These are phyloP conservation scores for Erinaceus europaeus DNA, from an alignment of 2,113 vertebrate genomes.

Conservation along the genomic window DNA sequence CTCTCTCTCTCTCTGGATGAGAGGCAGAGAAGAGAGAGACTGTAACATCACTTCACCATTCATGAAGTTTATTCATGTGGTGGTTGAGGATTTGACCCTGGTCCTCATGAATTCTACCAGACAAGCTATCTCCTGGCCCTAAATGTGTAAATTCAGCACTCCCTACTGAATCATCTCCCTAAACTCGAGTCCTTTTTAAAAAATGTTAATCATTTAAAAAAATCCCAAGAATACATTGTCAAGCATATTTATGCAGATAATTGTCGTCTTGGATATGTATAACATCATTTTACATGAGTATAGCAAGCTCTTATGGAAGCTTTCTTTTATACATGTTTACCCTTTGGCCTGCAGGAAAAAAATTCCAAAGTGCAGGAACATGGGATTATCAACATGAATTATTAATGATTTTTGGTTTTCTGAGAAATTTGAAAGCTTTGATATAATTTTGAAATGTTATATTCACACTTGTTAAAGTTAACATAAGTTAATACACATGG, in stretches of 20 bases:
- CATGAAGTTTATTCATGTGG: too few species aligned
- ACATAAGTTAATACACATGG: conserved; percentile 6
- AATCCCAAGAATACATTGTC: neutral
- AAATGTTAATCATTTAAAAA: conserved; percentile 11
- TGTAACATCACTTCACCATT: too few species aligned
- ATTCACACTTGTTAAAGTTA: conserved; percentile 46
- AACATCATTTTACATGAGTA: conserved; percentile 1
- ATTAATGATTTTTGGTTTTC: neutral
- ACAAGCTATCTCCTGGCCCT: too few species aligned
- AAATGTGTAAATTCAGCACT: too few species aligned
- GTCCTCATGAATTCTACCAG: too few species aligned
- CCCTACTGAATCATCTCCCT: too few species aligned
- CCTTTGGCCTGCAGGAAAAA: conserved; percentile 35
- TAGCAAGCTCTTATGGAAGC: neutral
- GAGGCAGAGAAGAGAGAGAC: too few species aligned
- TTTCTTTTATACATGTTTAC: conserved; percentile 39
- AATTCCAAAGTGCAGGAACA: neutral
- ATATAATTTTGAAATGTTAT: conserved; percentile 43
- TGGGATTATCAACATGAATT: conserved; percentile 18
- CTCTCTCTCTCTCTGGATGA: too few species aligned
- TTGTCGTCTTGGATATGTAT: conserved; percentile 32
- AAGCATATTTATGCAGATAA: conserved; percentile 23
- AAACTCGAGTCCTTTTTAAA: too few species aligned
- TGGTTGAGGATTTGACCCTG: too few species aligned
- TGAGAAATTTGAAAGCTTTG: conserved; percentile 33